These are phyloP conservation scores for Melinaea marsaeus DNA, from an alignment of 2,888 invertebrate genomes.

Conservation along the genomic window DNA sequence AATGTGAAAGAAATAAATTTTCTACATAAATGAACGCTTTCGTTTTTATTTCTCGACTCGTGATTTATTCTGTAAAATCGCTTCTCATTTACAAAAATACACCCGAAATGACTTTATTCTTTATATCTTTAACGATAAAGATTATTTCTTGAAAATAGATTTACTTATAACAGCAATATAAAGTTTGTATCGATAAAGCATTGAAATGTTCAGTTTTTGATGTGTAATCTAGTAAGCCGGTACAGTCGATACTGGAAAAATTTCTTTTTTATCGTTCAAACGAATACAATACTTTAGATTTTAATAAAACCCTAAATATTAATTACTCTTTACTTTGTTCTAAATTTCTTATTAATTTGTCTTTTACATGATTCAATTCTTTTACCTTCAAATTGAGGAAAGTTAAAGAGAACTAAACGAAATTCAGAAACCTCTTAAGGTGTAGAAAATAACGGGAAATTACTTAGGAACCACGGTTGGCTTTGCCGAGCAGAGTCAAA, in stretches of 20 bases:
- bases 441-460: slow-evolving; percentile 46
- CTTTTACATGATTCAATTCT: slow-evolving; percentile 9
- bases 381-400: slow-evolving; percentile 17
- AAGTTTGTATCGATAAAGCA: slow-evolving; percentile 25
- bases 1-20: slow-evolving; percentile 70
- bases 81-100: slow-evolving; percentile 38
- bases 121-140: neutral
- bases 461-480: slow-evolving; percentile 52
- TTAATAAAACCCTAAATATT: slow-evolving; percentile 10
- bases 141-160: too few relatives aligned
- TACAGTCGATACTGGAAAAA: slow-evolving; percentile 33
- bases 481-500: slow-evolving; percentile 48
- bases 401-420: slow-evolving; percentile 18
- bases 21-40: slow-evolving; percentile 63
- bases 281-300: slow-evolving; percentile 14
- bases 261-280: slow-evolving; percentile 23
- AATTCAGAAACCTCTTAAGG: slow-evolving; percentile 30
- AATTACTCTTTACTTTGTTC: slow-evolving; percentile 4
- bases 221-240: slow-evolving; percentile 27
- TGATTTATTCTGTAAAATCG: slow-evolving; percentile 58
- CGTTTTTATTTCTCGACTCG: slow-evolving; percentile 61
- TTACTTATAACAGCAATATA: slow-evolving; percentile 14
- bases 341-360: slow-evolving; percentile 13
- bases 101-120: neutral
- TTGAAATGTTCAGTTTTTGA: slow-evolving; percentile 45